phyloP scores from a whole-genome alignment of 2,113 vertebrate species.

The Malurus melanocephalus region DNA sequence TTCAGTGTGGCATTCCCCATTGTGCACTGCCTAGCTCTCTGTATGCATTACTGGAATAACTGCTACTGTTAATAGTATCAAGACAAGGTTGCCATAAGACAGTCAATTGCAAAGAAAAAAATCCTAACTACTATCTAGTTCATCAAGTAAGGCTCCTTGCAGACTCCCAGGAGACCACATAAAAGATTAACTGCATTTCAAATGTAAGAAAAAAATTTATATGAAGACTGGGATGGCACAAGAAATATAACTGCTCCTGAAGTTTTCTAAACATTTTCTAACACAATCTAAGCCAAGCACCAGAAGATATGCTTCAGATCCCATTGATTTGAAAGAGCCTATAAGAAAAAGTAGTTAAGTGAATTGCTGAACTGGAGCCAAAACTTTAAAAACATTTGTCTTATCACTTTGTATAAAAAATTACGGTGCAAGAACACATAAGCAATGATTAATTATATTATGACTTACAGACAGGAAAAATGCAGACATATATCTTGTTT shows the following conservation, averaged over 20 bases:
- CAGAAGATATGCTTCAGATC: neutral
- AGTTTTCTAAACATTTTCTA: neutral
- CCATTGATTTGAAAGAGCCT: neutral
- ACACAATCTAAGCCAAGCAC: neutral
- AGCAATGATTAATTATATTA: neutral
- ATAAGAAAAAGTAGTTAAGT: neutral
- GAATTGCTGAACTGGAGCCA: neutral
- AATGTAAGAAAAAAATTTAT: neutral
- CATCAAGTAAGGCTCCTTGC: neutral
- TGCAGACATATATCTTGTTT: neutral
- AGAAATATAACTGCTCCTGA: neutral
- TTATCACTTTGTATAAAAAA: constrained; percentile 5
- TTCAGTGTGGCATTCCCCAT: neutral
- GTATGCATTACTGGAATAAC: neutral
- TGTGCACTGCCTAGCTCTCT: neutral
- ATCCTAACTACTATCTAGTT: neutral
- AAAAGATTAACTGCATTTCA: neutral
- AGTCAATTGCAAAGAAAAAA: neutral
- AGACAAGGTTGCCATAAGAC: neutral
- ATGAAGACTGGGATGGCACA: neutral
- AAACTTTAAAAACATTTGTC: neutral
- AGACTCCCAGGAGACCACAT: neutral
- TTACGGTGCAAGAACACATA: neutral
- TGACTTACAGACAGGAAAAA: neutral
- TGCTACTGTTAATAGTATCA: neutral